Percentiles rank a stretch among this genome's conserved stretches.
phyloP scores from a whole-genome alignment of 2,888 invertebrate genomes.

The Pyrocoelia pectoralis region DNA sequence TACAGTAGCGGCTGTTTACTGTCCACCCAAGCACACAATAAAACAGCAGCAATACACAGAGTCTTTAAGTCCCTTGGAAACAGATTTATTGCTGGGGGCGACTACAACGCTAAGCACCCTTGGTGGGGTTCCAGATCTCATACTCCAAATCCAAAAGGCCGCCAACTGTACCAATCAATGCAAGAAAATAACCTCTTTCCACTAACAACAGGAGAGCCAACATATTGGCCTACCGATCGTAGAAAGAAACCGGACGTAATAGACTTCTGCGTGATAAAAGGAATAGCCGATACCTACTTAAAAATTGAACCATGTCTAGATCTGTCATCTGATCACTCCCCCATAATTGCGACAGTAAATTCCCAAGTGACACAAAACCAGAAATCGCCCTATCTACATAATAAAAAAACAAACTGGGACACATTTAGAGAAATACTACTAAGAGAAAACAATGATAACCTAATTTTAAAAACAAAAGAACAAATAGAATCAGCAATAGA shows the following conservation, averaged over 20 bases:
- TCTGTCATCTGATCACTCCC: slow-evolving; percentile 15
- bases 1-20: neutral
- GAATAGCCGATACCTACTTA: slow-evolving; percentile 4
- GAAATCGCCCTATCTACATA: slow-evolving; percentile 25
- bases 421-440: too few relatives aligned
- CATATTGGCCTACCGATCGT: too few relatives aligned
- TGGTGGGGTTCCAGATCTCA: slow-evolving; percentile 23
- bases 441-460: too few relatives aligned
- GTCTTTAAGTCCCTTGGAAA: slow-evolving; percentile 33
- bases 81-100: slow-evolving; percentile 34
- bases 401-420: slow-evolving; percentile 3
- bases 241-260: slow-evolving; percentile 41
- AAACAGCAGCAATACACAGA: slow-evolving; percentile 13
- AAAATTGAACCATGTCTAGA: slow-evolving; percentile 28
- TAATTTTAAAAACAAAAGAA: too few relatives aligned
- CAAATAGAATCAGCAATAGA: too few relatives aligned
- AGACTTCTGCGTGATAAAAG: slow-evolving; percentile 27
- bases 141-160: neutral
- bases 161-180: slow-evolving; percentile 5
- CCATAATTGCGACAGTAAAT: slow-evolving; percentile 23
- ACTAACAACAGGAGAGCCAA: slow-evolving; percentile 35
- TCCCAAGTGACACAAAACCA: neutral
- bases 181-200: neutral
- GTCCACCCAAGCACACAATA: slow-evolving; percentile 30
- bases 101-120: slow-evolving; percentile 39